phyloP scores from a whole-genome alignment of 2,888 invertebrate species.

The Chironomus riparius region DNA sequence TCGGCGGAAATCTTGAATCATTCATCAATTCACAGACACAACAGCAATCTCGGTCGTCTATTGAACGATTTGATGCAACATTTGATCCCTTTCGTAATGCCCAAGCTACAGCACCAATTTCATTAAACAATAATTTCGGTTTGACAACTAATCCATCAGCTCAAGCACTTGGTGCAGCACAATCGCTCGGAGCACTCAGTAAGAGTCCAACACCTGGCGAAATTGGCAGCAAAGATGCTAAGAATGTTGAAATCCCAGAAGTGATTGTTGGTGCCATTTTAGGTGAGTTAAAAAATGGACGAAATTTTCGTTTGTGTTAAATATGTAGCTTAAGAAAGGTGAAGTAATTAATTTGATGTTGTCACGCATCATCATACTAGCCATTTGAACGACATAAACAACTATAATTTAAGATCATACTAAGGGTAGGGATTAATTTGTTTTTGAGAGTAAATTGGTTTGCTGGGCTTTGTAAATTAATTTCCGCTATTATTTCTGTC shows the following conservation, averaged over 20 bases:
- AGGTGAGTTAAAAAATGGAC: constrained; percentile 47
- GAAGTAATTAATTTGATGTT: not conserved
- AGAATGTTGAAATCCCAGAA: constrained; percentile 91
- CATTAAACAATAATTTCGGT: constrained; percentile 79
- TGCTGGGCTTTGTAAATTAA: not conserved
- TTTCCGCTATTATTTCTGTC: not conserved
- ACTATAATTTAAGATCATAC: not conserved
- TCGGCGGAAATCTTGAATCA: constrained; percentile 52
- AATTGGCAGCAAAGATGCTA: constrained; percentile 67
- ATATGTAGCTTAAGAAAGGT: not conserved
- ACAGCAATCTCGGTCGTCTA: constrained; percentile 55
- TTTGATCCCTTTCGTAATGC: constrained; percentile 69
- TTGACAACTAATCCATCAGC: constrained; percentile 48
- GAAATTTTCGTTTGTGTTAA: no score
- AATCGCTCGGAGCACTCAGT: constrained; percentile 63
- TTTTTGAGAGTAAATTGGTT: not conserved
- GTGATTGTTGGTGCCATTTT: constrained; percentile 95
- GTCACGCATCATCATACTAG: not conserved
- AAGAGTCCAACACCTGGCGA: constrained; percentile 77
- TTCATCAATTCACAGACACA: constrained; percentile 42
- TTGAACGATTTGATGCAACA: constrained; percentile 61
- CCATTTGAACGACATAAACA: not conserved
- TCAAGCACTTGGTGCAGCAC: constrained; percentile 44
- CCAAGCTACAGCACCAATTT: constrained; percentile 62
- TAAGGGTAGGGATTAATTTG: not conserved